Base-by-base conservation (phyloP, 1,140 invertebrate species). In the Agrypnia vestita region DNA sequence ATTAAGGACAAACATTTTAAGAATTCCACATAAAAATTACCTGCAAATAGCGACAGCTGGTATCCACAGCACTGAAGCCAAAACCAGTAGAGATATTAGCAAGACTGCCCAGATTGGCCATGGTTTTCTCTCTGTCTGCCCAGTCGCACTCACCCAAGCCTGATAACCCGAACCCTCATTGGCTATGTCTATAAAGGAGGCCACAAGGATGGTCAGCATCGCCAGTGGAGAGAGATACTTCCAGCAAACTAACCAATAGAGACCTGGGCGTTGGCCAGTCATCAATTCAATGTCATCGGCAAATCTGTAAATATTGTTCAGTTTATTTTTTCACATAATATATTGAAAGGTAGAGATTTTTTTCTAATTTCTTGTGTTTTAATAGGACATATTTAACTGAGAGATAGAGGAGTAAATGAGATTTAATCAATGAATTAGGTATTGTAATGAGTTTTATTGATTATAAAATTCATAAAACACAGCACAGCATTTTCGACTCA, bases 161-260 rank as follows among this genome's bases (percentile, higher is more conserved):
- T 94, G 93, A 87, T 98, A 97, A 19, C 93, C 94, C 21, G 95
- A 96, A 0, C 96, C 96, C 80, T 96, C 93, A 0, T 93, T 91
- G 0, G 94, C 89, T 72, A 97, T 94, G 85, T 98, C 95, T 56
- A 94, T 90, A 84, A 98, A 93, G 47, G 96, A 97, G 0, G 96
- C 94, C 21, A 94, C 88, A 10, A 98, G 88, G 83, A 98, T 97
- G 78, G 94, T 93, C 17, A 97, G 86, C 97, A 98, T 98, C 0
- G 96, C 96, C 71, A 94, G 85, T 0, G 97, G 97, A 25, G 96
- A 97, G 10, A 98, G 86, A 84, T 97, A 98, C 85, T 97, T 97
- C 97, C 97, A 98, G 86, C 97, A 98, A 80, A 97, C 93, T 80
- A 97, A 87, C 96, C 96, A 98, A 85, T 97, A 98, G 4, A 96